These are phyloP conservation scores for Puma concolor DNA, from an alignment of 2,113 vertebrate genomes.

Conservation along the genomic window DNA sequence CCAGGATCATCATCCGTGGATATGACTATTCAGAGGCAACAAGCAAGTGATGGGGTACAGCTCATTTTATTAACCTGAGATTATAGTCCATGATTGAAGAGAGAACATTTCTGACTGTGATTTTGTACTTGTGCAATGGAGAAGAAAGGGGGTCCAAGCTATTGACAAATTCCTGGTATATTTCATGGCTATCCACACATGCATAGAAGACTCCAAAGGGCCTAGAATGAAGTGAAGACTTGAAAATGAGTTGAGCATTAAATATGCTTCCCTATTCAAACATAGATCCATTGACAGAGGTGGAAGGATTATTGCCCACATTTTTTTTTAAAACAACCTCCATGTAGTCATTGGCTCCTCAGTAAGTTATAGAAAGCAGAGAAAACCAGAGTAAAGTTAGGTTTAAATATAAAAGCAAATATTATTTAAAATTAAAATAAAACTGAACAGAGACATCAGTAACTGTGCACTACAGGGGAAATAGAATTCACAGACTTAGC, in stretches of 20 bases:
- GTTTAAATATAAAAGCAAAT: background rate
- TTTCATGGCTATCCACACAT: background rate
- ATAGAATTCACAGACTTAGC: background rate
- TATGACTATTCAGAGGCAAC: background rate
- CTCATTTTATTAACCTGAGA: background rate
- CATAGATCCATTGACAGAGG: background rate
- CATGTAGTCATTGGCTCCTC: background rate
- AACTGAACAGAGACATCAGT: background rate
- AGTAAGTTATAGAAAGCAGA: background rate
- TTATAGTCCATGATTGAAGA: background rate
- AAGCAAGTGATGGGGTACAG: accelerated
- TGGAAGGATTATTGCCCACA: background rate
- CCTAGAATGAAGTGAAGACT: background rate
- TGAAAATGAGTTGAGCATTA: background rate
- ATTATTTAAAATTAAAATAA: background rate
- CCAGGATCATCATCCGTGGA: background rate
- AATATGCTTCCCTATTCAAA: background rate
- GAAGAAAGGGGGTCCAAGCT: background rate
- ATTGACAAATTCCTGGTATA: background rate
- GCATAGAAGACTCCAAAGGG: background rate
- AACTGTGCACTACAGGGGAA: background rate
- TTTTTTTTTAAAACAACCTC: background rate
- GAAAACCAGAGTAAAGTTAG: background rate
- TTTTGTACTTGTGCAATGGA: background rate
- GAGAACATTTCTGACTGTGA: background rate